A percentile compares a stretch with the other conserved stretches of the same genome.
Evolutionary conservation across 1,140 invertebrate species (phyloP).

Genomic region (Lerema accius): DNA sequence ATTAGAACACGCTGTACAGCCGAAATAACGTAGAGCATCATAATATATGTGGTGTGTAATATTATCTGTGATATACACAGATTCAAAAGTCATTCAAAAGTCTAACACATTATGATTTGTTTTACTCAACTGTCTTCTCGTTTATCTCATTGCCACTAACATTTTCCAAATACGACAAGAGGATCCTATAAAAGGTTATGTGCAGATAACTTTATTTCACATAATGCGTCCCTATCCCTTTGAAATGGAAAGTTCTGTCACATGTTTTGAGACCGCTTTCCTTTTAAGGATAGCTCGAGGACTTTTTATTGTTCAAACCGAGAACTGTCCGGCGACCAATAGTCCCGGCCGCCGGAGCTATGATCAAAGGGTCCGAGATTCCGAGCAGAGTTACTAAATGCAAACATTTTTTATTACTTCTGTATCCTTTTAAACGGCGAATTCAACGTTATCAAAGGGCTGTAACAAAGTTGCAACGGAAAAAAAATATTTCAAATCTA

Average conservation of each 20-base stretch:
- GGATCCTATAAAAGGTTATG: slow-evolving; percentile 68
- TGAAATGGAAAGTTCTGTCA: slow-evolving; percentile 75
- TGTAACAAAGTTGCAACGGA: background rate
- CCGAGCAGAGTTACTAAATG: slow-evolving; percentile 24
- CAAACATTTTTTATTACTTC: slow-evolving; percentile 34
- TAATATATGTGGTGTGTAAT: too few relatives aligned
- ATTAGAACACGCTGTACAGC: too few relatives aligned
- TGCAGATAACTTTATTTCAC: slow-evolving; percentile 75
- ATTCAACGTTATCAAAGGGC: slow-evolving; percentile 12
- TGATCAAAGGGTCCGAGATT: slow-evolving; percentile 56
- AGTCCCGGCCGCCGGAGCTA: slow-evolving; percentile 11
- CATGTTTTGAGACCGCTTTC: slow-evolving; percentile 65
- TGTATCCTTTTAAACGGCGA: slow-evolving; percentile 19
- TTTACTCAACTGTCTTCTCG: too few relatives aligned
- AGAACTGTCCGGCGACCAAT: slow-evolving; percentile 45
- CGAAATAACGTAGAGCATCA: too few relatives aligned
- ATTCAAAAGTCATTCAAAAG: too few relatives aligned
- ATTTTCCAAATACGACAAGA: slow-evolving; percentile 40
- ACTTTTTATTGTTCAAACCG: slow-evolving; percentile 66
- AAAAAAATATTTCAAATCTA: too few relatives aligned
- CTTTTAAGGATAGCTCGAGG: slow-evolving; percentile 59
- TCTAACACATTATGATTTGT: too few relatives aligned
- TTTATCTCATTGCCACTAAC: too few relatives aligned
- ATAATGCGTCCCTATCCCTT: slow-evolving; percentile 68
- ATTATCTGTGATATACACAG: too few relatives aligned